phyloP scores from a whole-genome alignment of 2,888 invertebrate genomes.

The Drosophila stalkeri region DNA sequence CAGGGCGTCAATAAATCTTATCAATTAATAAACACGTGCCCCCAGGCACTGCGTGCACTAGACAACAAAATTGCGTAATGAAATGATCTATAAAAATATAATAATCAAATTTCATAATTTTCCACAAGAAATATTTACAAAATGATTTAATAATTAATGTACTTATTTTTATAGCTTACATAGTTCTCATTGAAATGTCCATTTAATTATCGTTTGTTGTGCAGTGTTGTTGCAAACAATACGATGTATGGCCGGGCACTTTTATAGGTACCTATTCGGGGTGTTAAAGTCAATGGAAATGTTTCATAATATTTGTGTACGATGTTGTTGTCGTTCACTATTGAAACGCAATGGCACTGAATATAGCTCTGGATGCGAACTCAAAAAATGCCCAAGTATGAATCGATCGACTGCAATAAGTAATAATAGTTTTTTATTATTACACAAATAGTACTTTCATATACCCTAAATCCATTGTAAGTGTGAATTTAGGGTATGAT shows the following conservation, averaged over 20 bases:
- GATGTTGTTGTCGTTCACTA: conserved; percentile 16
- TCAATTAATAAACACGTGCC: conserved; percentile 52
- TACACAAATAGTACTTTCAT: not conserved
- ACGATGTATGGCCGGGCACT: conserved; percentile 6
- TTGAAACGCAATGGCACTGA: conserved; percentile 1
- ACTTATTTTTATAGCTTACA: not conserved
- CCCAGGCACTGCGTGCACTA: conserved; percentile 13
- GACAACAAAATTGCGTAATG: conserved; percentile 2
- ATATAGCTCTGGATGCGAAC: conserved; percentile 3
- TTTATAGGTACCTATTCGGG: conserved; percentile 26
- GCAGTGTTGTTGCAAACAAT: conserved; percentile 27
- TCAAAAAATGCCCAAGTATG: conserved; percentile 9
- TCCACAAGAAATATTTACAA: not conserved
- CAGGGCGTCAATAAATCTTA: conserved; percentile 74
- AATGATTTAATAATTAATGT: not conserved
- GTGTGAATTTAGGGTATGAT: not conserved
- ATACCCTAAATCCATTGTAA: not conserved
- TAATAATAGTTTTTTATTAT: not conserved
- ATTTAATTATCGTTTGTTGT: conserved; percentile 1
- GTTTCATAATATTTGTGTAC: conserved; percentile 51
- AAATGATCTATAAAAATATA: not conserved
- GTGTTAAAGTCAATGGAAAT: conserved; percentile 55
- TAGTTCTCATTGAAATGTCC: too few relatives aligned
- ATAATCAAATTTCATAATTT: not conserved
- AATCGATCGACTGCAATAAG: conserved; percentile 10